Evolutionary conservation across 2,888 invertebrate genomes (phyloP).

Genomic region (Amorpha juglandis): DNA sequence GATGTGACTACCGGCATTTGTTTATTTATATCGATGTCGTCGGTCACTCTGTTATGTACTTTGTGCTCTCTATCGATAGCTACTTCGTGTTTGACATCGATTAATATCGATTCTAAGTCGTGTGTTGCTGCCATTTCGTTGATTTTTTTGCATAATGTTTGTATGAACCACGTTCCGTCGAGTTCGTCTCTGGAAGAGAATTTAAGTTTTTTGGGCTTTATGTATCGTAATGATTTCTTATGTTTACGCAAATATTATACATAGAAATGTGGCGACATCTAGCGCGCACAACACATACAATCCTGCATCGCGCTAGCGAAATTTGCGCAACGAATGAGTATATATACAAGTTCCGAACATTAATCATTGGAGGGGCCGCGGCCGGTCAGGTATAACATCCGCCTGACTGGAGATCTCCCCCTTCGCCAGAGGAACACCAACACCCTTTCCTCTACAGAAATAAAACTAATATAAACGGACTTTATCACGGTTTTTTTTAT

Average conservation of each 20-base stretch:
- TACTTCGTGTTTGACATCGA: constrained; percentile 64
- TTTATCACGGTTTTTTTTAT: too few species aligned
- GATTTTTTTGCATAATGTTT: constrained; percentile 65
- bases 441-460: too few species aligned
- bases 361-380: too few species aligned
- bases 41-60: constrained; percentile 50
- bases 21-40: constrained; percentile 56
- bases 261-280: constrained; percentile 2
- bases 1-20: constrained; percentile 36
- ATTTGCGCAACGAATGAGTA: too few species aligned
- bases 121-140: constrained; percentile 46
- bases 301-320: too few species aligned
- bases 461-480: too few species aligned
- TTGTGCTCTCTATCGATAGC: constrained; percentile 59
- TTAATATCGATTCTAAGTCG: constrained; percentile 67
- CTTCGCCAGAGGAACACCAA: too few species aligned
- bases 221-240: too few species aligned
- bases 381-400: too few species aligned
- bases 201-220: not conserved
- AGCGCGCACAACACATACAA: not conserved
- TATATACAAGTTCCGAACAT: too few species aligned
- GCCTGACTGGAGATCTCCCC: too few species aligned
- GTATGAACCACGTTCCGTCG: constrained; percentile 72
- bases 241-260: constrained; percentile 24
- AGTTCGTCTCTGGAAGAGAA: constrained; percentile 31